Evolutionary conservation across 2,113 vertebrate genomes (phyloP).

Genomic region (Ariopsis seemanni): DNA sequence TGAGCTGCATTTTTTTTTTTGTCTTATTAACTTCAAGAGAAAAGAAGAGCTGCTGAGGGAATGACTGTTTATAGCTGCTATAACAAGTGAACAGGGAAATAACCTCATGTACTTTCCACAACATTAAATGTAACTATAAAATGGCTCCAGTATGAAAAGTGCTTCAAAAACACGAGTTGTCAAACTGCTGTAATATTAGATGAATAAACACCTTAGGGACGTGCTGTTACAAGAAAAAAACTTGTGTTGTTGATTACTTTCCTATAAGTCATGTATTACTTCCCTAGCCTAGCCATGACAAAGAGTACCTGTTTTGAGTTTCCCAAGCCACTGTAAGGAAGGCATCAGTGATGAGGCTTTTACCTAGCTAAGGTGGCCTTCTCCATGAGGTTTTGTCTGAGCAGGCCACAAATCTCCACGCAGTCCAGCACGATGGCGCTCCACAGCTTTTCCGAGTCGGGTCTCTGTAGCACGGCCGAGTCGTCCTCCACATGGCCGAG

Average conservation of each 20-base stretch:
- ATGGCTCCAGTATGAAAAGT: not conserved
- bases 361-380: constrained; percentile 83
- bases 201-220: no score
- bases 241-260: no score
- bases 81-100: not conserved
- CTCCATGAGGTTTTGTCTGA: constrained; percentile 95
- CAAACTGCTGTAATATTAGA: no score
- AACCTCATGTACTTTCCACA: not conserved
- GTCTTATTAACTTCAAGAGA: not conserved
- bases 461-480: constrained; percentile 82
- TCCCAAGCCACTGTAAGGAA: not conserved
- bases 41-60: not conserved
- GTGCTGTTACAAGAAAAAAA: no score
- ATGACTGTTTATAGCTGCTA: no score
- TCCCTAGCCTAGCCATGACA: not conserved
- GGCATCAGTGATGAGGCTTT: not conserved
- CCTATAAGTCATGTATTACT: not conserved
- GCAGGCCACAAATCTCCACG: constrained; percentile 90
- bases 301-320: not conserved
- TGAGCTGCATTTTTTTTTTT: not conserved
- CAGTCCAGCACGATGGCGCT: constrained; percentile 94
- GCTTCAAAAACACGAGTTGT: no score
- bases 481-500: constrained; percentile 86
- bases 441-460: constrained; percentile 89
- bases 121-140: not conserved